These are phyloP conservation scores for Epirrita christyi DNA, from an alignment of 2,888 invertebrate species.

Conservation along the genomic window DNA sequence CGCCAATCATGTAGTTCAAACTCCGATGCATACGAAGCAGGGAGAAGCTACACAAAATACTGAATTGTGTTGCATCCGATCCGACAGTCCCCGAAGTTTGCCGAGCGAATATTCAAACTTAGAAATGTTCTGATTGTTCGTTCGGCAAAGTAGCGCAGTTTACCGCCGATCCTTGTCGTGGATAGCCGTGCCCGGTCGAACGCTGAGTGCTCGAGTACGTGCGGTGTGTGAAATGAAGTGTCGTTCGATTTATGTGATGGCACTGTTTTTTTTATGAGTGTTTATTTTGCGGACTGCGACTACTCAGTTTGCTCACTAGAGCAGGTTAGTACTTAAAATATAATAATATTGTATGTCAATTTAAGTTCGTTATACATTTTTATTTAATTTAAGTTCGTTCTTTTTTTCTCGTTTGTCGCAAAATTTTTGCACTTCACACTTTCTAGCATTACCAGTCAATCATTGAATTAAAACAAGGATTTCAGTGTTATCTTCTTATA, in stretches of 20 bases:
- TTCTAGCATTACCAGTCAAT: not conserved
- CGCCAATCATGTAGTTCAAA: constrained; percentile 33
- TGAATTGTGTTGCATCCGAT: constrained; percentile 46
- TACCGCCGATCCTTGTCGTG: constrained; percentile 49
- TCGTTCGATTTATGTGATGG: constrained; percentile 52
- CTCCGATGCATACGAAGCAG: constrained; percentile 43
- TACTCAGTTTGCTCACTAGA: not conserved
- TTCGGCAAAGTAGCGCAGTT: constrained; percentile 56
- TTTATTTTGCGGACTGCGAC: constrained; percentile 26
- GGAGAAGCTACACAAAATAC: constrained; percentile 43
- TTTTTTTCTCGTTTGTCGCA: not conserved
- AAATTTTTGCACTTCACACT: not conserved
- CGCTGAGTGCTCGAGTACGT: constrained; percentile 36
- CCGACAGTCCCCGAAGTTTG: constrained; percentile 53
- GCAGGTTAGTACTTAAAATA: constrained; percentile 31
- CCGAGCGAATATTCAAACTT: constrained; percentile 59
- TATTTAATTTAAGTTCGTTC: no score
- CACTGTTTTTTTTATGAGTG: constrained; percentile 37
- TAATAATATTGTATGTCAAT: not conserved
- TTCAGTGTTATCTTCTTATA: not conserved
- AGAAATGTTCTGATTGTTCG: constrained; percentile 44
- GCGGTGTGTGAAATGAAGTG: constrained; percentile 55
- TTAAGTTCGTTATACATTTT: not conserved
- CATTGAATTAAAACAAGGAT: not conserved
- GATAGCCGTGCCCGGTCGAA: constrained; percentile 42